Evolutionary conservation across 30 jellyfish, hydroid and myxozoan genomes (phyloP).

Genomic region (Hydra vulgaris): DNA sequence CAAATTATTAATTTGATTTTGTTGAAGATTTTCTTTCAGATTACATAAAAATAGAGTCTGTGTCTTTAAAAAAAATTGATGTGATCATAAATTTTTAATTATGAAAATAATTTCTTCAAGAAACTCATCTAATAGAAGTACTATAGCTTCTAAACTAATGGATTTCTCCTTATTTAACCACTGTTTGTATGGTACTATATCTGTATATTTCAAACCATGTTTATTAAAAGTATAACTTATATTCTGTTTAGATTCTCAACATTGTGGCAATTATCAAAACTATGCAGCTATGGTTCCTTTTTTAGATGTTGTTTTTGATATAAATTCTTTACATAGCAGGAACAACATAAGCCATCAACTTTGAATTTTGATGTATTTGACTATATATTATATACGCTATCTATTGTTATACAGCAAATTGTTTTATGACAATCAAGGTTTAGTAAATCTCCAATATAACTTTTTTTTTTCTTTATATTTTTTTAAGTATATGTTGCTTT

Average conservation of each 20-base stretch:
- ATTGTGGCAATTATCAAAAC: neutral
- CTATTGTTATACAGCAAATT: neutral
- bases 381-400: neutral
- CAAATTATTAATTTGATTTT: neutral
- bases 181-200: neutral
- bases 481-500: too few relatives aligned
- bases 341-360: neutral
- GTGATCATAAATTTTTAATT: neutral
- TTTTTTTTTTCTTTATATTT: too few relatives aligned
- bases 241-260: neutral
- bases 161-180: neutral
- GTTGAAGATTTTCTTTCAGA: neutral
- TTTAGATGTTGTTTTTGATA: neutral
- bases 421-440: too few relatives aligned
- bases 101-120: neutral
- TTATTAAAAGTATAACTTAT: neutral
- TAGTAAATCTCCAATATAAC: too few relatives aligned
- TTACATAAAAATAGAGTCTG: neutral
- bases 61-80: neutral
- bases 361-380: neutral
- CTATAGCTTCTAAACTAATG: neutral
- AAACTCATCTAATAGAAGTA: neutral
- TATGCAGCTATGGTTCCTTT: neutral
- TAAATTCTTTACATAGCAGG: neutral
- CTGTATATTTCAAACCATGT: neutral